A percentile compares a stretch with the other conserved stretches of the same genome.
These are phyloP conservation scores for Hypselothyrea guttata DNA, from an alignment of 2,888 invertebrate genomes.

Conservation along the genomic window DNA sequence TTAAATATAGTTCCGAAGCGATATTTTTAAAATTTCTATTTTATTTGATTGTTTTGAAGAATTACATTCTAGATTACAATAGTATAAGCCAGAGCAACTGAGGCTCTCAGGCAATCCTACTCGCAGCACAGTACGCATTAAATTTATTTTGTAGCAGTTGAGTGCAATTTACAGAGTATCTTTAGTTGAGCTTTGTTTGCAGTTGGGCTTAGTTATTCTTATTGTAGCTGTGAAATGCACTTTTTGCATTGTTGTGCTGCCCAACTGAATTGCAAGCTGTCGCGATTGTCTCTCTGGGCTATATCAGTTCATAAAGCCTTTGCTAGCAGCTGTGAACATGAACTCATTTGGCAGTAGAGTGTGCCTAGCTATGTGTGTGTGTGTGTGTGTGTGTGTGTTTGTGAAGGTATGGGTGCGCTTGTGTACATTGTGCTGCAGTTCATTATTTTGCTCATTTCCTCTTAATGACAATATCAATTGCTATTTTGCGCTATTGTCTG, in stretches of 20 bases:
- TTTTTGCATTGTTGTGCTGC: slow-evolving; percentile 33
- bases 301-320: slow-evolving; percentile 56
- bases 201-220: background rate
- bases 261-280: slow-evolving; percentile 29
- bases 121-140: no score
- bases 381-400: slow-evolving; percentile 1
- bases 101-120: no score
- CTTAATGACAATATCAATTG: slow-evolving; percentile 76
- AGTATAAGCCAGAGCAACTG: no score
- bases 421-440: slow-evolving; percentile 53
- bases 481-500: slow-evolving; percentile 69
- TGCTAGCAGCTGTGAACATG: slow-evolving; percentile 57
- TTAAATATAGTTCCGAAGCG: no score
- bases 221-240: slow-evolving; percentile 23
- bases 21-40: no score
- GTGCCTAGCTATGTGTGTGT: background rate
- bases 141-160: no score
- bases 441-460: slow-evolving; percentile 74
- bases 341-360: slow-evolving; percentile 18
- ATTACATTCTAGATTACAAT: no score
- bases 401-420: no score
- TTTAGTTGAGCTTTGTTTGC: no score
- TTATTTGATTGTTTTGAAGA: no score
- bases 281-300: slow-evolving; percentile 20
- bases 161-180: background rate